A percentile compares a stretch with the other conserved stretches of the same genome.
These are phyloP conservation scores for Zonitis immaculata DNA, from an alignment of 2,888 invertebrate genomes.

Conservation along the genomic window DNA sequence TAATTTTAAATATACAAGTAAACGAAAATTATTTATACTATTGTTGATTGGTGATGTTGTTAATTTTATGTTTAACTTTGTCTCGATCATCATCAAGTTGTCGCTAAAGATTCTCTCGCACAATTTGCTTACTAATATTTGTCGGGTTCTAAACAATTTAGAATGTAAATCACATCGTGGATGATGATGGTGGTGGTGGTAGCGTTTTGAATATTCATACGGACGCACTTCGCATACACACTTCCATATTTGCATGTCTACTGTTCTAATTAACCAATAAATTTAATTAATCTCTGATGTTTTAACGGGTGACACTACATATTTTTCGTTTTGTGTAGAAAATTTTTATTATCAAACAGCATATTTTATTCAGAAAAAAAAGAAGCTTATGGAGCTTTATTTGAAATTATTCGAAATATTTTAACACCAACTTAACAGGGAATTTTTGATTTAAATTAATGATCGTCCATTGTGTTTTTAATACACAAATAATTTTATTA, in stretches of 20 bases:
- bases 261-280: constrained; percentile 30
- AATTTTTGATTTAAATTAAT: not conserved
- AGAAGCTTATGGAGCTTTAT: too few relatives aligned
- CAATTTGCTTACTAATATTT: constrained; percentile 31
- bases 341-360: too few relatives aligned
- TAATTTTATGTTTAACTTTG: constrained; percentile 1
- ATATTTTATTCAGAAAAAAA: not conserved
- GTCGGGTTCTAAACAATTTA: constrained; percentile 28
- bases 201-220: constrained; percentile 32
- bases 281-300: constrained; percentile 26
- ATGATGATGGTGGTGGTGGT: constrained; percentile 21
- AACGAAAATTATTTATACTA: not conserved
- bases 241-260: constrained; percentile 30
- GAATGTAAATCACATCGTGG: constrained; percentile 31
- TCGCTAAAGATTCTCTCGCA: constrained; percentile 22
- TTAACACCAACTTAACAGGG: not conserved
- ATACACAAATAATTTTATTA: not conserved
- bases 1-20: constrained; percentile 8
- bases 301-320: constrained; percentile 12
- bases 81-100: constrained; percentile 17
- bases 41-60: constrained; percentile 2
- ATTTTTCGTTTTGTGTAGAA: not conserved
- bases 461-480: not conserved
- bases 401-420: not conserved
- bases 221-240: constrained; percentile 29